These are phyloP conservation scores for Formicarius rufipectus DNA, from an alignment of 2,113 vertebrate genomes.

Conservation along the genomic window DNA sequence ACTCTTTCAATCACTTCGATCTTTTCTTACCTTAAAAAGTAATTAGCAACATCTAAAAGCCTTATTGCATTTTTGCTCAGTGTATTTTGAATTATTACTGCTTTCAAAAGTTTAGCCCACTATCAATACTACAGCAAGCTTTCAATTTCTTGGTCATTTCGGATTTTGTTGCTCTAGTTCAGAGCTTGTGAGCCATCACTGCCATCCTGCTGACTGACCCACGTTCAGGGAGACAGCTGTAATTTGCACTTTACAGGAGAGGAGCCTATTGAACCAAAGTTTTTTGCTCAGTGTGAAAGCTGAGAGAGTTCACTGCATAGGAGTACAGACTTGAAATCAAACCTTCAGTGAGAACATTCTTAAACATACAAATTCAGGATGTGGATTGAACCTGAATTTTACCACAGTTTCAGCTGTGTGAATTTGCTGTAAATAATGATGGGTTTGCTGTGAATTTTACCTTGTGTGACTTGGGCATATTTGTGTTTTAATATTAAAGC, in stretches of 20 bases:
- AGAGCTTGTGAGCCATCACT: not conserved
- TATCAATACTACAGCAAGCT: not conserved
- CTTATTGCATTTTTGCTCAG: not conserved
- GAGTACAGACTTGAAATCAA: not conserved
- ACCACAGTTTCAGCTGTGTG: not conserved
- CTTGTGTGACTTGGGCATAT: not conserved
- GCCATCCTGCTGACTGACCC: not conserved
- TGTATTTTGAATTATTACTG: not conserved
- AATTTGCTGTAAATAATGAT: not conserved
- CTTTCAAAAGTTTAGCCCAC: not conserved
- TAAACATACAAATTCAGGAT: not conserved
- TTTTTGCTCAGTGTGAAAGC: not conserved
- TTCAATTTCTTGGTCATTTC: not conserved
- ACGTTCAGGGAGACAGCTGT: not conserved
- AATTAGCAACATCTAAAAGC: not conserved
- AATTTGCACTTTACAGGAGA: not conserved
- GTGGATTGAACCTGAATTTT: not conserved
- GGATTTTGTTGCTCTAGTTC: not conserved
- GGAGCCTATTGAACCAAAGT: not conserved
- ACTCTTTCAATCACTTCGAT: not conserved
- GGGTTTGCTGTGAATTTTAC: not conserved
- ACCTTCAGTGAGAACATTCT: not conserved
- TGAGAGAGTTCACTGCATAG: not conserved
- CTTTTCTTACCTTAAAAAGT: not conserved
- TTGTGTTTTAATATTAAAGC: not conserved